Base-by-base conservation (phyloP, 2,113 vertebrate species). In the Melanocharis versteri region DNA sequence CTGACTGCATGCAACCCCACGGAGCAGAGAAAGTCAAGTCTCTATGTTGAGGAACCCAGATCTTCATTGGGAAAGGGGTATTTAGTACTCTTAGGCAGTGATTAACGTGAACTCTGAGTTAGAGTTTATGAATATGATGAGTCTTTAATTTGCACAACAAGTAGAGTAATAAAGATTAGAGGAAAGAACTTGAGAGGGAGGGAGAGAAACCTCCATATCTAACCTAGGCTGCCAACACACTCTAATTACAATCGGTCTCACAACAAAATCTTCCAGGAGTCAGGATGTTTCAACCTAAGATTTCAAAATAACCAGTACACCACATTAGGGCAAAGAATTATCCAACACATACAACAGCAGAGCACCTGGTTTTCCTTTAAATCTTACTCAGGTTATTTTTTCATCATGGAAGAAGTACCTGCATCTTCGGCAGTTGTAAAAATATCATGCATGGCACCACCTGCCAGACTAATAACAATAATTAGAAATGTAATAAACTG, bases 401-500 rank as follows among this genome's bases (percentile, higher is more conserved):
- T 65, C 62, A 83, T 75, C 90, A 69, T 77, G 84, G 72, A 97
- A 96, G 85, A 76, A 85, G 50, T 93, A 78, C 85, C 93, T 92
- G 83, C 93, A 92, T 60, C 85, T 91, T 76, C 35, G 87, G 93
- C 89, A 94, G 75, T n/a, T 81, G 87, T 90, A 90, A 95, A 94
- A 94, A 87, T 91, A 84, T 48, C 78, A 54, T 60, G 90, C 88
- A 58, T 61, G 96, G 96, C 62, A 61, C 97, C 96, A 96, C 97
- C 98, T 97, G 96, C 93, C 51, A 30, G 94, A 89, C 95, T 98
- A 97, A 97, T 98, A 97, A 97, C 93, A 95, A 50, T 98, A 97
- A 98, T 98, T 98, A 98, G 91, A 94, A 90, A 90, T 91, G 96
- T 94, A 96, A 97, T 98, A 98, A 98, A 98, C 94, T 83, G 61